phyloP scores from a whole-genome alignment of 2,113 vertebrate species.

The Tetrao urogallus region DNA sequence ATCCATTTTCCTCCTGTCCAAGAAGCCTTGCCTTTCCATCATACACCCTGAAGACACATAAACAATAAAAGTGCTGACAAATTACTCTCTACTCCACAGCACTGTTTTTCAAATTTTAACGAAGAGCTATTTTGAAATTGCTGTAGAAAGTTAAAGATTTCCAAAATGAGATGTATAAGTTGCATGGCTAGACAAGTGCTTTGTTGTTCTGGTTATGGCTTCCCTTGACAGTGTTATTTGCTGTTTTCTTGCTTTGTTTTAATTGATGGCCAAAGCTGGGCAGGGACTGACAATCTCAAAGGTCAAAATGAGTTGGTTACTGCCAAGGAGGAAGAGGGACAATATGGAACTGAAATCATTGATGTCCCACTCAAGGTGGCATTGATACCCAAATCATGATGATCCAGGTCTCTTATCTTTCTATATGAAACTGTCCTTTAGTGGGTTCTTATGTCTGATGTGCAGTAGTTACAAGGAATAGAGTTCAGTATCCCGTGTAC shows the following conservation, averaged over 20 bases:
- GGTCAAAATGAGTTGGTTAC: background rate
- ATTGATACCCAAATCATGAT: background rate
- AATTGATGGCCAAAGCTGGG: background rate
- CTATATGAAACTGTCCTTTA: background rate
- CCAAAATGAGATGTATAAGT: background rate
- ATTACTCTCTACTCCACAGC: background rate
- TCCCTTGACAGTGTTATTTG: background rate
- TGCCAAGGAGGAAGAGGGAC: background rate
- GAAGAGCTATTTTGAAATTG: background rate
- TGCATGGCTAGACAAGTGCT: background rate
- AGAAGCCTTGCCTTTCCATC: background rate
- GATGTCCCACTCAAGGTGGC: background rate
- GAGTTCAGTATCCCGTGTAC: fast-evolving
- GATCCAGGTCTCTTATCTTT: background rate
- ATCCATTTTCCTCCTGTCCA: background rate
- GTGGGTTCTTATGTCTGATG: fast-evolving
- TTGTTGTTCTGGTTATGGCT: background rate
- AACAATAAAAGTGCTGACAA: background rate
- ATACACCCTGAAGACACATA: background rate
- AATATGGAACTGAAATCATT: background rate
- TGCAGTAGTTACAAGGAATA: background rate
- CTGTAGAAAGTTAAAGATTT: background rate
- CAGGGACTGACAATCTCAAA: background rate
- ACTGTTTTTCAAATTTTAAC: background rate
- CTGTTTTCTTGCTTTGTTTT: background rate